Conservation (phyloP, 2,113 vertebrate genomes). For the Halcyon senegalensis region DNA sequence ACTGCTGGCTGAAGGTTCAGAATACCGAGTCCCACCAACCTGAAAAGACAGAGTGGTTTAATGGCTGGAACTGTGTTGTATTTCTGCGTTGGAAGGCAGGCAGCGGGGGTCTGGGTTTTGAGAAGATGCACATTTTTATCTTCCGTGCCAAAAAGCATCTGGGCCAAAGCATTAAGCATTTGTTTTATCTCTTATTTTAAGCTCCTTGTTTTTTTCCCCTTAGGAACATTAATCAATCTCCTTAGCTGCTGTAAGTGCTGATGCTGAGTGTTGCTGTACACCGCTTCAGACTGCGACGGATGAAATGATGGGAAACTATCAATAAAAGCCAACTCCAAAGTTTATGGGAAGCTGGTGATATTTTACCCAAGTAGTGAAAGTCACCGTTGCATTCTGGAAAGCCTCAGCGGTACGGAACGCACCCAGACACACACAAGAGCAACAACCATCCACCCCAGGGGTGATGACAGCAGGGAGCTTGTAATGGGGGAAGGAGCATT, state of each 20-base stretch:
- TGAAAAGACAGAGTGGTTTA: rapidly evolving
- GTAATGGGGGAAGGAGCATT: neutral
- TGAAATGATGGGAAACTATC: neutral
- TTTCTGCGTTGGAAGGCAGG: neutral
- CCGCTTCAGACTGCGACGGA: neutral
- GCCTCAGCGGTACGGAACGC: neutral
- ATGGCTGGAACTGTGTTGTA: neutral
- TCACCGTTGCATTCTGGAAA: neutral
- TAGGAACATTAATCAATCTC: neutral
- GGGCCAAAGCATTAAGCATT: conserved; percentile 3
- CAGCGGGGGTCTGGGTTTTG: neutral
- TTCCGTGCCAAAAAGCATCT: neutral
- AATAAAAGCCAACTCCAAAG: conserved; percentile 17
- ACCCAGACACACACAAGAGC: neutral
- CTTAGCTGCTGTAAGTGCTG: neutral
- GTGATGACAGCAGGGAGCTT: neutral
- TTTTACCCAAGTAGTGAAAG: neutral
- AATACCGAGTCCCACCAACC: rapidly evolving
- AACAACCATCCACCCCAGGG: neutral
- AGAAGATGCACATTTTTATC: neutral
- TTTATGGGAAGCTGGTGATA: neutral
- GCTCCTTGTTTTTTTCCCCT: neutral
- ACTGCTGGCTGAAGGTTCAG: neutral
- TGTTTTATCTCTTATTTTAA: conserved; percentile 17
- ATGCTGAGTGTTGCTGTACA: neutral